A percentile compares a stretch with the other conserved stretches of the same genome.
Evolutionary conservation across 2,888 invertebrate species (phyloP).

Genomic region (Xanthia togata): DNA sequence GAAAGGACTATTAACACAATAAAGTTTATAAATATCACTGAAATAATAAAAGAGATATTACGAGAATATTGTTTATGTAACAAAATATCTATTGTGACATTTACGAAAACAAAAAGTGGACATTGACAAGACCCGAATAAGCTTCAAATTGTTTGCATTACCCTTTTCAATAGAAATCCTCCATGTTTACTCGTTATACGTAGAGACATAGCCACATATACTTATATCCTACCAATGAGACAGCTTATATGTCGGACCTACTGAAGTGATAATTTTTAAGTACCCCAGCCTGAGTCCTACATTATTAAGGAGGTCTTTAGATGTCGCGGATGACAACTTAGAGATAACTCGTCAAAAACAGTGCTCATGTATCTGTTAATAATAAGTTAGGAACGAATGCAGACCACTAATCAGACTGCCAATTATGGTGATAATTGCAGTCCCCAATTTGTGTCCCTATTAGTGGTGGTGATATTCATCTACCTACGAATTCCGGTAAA

Average conservation of each 20-base stretch:
- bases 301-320: not conserved
- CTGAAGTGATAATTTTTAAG: not conserved
- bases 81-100: slow-evolving; percentile 48
- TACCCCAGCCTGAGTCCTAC: not conserved
- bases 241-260: not conserved
- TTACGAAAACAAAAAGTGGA: slow-evolving; percentile 67
- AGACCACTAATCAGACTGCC: not conserved
- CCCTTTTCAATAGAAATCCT: slow-evolving; percentile 71
- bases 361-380: not conserved
- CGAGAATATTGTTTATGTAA: slow-evolving; percentile 37
- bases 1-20: not conserved
- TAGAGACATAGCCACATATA: slow-evolving; percentile 20
- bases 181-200: slow-evolving; percentile 58
- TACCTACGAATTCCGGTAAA: not conserved
- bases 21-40: slow-evolving; percentile 12
- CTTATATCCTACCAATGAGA: not conserved
- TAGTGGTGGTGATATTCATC: not conserved
- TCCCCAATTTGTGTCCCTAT: not conserved
- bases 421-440: not conserved
- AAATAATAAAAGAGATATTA: slow-evolving; percentile 15
- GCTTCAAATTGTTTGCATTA: slow-evolving; percentile 69
- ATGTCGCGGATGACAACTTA: too few species aligned
- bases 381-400: not conserved
- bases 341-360: not conserved
- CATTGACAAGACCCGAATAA: slow-evolving; percentile 68